Evolutionary conservation across 2,888 invertebrate species (phyloP).

Genomic region (Callinectes sapidus): DNA sequence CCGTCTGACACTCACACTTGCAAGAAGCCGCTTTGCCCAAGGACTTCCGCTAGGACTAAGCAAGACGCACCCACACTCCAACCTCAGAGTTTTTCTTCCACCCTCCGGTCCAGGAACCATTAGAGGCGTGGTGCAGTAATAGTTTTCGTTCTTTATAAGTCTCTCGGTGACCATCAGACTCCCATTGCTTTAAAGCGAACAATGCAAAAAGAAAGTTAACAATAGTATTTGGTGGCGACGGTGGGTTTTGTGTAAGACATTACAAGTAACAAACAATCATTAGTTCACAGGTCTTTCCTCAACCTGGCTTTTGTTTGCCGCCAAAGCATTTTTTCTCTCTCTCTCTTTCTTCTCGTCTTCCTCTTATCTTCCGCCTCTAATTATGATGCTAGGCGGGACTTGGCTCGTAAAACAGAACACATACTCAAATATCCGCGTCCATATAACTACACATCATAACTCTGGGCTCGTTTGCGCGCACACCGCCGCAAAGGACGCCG

Average conservation of each 20-base stretch:
- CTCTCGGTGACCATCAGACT: neutral
- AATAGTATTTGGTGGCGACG: neutral
- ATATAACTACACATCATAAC: constrained; percentile 30
- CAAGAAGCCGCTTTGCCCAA: neutral
- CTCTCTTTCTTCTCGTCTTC: neutral
- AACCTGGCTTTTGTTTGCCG: constrained; percentile 3
- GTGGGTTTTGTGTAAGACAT: neutral
- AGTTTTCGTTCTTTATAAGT: constrained; percentile 3
- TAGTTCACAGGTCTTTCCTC: constrained; percentile 5
- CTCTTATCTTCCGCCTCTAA: constrained; percentile 11
- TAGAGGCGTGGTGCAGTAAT: neutral
- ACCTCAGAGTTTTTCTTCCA: neutral
- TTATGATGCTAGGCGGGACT: constrained; percentile 26
- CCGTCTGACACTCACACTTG: neutral
- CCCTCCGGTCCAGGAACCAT: neutral
- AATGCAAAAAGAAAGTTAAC: constrained; percentile 11
- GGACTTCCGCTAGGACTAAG: neutral
- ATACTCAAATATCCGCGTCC: constrained; percentile 11
- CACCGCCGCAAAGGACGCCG: constrained; percentile 27
- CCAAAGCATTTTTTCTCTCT: neutral
- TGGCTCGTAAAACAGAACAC: neutral
- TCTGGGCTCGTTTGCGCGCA: constrained; percentile 11
- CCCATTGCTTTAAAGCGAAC: neutral
- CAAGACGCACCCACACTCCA: constrained; percentile 1
- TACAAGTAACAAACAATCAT: constrained; percentile 1